Conservation (phyloP, 2,113 vertebrate genomes). For the Numida meleagris region DNA sequence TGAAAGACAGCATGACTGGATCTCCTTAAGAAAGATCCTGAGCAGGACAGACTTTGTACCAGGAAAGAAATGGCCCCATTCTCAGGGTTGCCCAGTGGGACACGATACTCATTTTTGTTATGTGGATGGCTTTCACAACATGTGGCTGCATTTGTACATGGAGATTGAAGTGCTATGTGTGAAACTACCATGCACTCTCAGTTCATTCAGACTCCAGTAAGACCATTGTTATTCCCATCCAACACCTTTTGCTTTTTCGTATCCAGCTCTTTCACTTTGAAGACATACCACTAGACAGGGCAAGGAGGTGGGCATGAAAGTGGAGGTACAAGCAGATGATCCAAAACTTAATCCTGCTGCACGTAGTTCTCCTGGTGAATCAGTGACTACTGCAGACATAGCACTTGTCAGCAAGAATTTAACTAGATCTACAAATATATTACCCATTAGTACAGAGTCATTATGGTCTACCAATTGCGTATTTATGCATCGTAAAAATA, state of each 20-base stretch:
- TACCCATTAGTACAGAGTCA: neutral
- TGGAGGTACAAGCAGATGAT: neutral
- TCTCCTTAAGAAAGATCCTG: neutral
- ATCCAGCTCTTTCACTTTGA: neutral
- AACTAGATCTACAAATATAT: neutral
- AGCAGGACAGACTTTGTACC: neutral
- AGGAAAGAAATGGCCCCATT: neutral
- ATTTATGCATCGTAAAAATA: neutral
- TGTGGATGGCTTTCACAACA: neutral
- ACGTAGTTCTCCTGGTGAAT: neutral
- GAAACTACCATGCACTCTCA: neutral
- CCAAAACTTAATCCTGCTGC: neutral
- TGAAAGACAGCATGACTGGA: neutral
- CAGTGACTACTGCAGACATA: neutral
- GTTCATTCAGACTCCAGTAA: neutral
- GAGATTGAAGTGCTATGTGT: neutral
- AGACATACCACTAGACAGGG: neutral
- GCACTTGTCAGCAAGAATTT: neutral
- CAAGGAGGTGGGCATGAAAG: neutral
- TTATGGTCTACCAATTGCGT: neutral
- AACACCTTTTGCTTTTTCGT: neutral
- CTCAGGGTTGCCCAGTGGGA: neutral
- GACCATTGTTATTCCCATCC: neutral
- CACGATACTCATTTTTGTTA: neutral
- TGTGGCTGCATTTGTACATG: neutral